Conservation (phyloP, 2,888 invertebrate species). For the Oxycera nigricornis region DNA sequence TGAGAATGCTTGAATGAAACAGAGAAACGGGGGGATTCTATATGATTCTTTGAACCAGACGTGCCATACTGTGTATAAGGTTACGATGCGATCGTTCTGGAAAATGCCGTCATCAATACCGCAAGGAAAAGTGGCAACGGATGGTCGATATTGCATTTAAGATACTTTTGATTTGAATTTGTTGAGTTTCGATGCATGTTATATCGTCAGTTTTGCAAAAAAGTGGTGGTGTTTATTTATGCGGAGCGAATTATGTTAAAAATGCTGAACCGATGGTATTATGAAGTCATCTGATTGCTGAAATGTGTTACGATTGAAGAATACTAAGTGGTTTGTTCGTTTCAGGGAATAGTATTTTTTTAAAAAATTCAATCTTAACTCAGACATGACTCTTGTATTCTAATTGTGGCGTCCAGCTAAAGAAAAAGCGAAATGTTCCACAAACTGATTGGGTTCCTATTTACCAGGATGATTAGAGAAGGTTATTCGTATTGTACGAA, state of each 20-base stretch:
- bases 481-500: no score
- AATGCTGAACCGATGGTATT: background rate
- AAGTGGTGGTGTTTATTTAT: slow-evolving; percentile 4
- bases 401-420: no score
- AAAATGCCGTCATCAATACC: background rate
- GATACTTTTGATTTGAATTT: slow-evolving; percentile 31
- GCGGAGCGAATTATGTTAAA: background rate
- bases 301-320: background rate
- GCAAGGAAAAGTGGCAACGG: slow-evolving; percentile 14
- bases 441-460: no score
- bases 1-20: background rate
- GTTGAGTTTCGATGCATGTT: background rate
- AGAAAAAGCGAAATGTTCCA: no score
- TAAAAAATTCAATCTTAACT: no score
- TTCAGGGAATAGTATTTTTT: no score
- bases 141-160: slow-evolving; percentile 23
- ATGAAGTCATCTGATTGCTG: slow-evolving; percentile 7
- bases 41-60: no score
- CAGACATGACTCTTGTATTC: no score
- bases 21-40: background rate
- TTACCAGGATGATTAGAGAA: no score
- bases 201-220: background rate
- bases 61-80: background rate
- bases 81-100: background rate
- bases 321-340: background rate